Conservation (phyloP, 1,140 invertebrate species). For the Rhynchophorus ferrugineus region DNA sequence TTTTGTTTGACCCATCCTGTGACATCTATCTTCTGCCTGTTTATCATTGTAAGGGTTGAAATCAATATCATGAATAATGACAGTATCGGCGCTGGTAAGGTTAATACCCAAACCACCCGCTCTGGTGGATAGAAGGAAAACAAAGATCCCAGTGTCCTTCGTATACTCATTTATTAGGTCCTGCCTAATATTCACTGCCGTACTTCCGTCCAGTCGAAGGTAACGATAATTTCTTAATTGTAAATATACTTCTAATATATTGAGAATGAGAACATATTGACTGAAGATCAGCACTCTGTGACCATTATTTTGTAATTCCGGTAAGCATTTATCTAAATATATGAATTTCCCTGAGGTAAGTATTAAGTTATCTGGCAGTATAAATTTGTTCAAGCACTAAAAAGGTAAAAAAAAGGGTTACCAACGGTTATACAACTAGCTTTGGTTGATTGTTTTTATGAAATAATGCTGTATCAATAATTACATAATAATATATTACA, state of each 20-base stretch:
- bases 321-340: slow-evolving; percentile 71
- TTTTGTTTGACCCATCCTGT: slow-evolving; percentile 86
- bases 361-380: slow-evolving; percentile 65
- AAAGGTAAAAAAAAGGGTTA: too few species aligned
- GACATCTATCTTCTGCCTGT: slow-evolving; percentile 94
- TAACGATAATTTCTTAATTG: slow-evolving; percentile 62
- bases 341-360: slow-evolving; percentile 76
- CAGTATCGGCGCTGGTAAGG: slow-evolving; percentile 85
- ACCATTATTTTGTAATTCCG: slow-evolving; percentile 60
- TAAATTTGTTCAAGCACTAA: slow-evolving; percentile 33
- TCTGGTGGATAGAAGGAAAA: slow-evolving; percentile 76
- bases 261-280: slow-evolving; percentile 90
- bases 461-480: too few species aligned
- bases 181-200: slow-evolving; percentile 71
- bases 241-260: slow-evolving; percentile 82
- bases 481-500: too few species aligned
- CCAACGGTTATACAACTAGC: too few species aligned
- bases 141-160: slow-evolving; percentile 62
- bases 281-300: slow-evolving; percentile 87
- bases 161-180: slow-evolving; percentile 74
- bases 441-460: too few species aligned
- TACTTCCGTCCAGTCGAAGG: slow-evolving; percentile 78
- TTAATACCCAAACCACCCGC: slow-evolving; percentile 89
- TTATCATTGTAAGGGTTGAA: slow-evolving; percentile 98
- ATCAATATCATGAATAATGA: slow-evolving; percentile 93